A percentile compares a stretch with the other conserved stretches of the same genome.
These are phyloP conservation scores for Sebastes nivosus DNA, from an alignment of 2,797 vertebrate species.

Conservation along the genomic window DNA sequence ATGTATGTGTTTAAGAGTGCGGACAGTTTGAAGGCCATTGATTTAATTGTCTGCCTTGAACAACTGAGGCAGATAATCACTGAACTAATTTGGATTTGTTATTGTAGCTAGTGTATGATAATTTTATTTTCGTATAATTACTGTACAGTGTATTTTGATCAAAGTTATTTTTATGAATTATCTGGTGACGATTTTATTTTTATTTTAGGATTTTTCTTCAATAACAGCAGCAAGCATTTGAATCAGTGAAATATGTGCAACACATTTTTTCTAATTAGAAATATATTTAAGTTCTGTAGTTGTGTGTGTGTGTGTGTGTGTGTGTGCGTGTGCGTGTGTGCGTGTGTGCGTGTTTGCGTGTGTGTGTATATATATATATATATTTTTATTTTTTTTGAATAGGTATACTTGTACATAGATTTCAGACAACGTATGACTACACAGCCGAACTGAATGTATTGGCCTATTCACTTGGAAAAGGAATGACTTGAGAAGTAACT, in stretches of 20 bases:
- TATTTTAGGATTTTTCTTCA: conserved; percentile 39
- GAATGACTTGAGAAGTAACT: conserved; percentile 10
- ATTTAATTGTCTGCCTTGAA: conserved; percentile 19
- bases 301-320: background rate
- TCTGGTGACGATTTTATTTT: conserved; percentile 63
- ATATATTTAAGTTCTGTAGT: conserved; percentile 45
- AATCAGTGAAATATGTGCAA: conserved; percentile 64
- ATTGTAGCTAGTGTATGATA: conserved; percentile 67
- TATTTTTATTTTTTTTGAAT: background rate
- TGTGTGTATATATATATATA: background rate
- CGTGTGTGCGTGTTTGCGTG: too few relatives aligned
- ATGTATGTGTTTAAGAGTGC: background rate
- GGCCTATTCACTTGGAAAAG: conserved; percentile 22
- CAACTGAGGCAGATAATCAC: conserved; percentile 37
- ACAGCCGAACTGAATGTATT: conserved; percentile 68
- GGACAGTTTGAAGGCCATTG: conserved; percentile 7
- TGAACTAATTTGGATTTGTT: conserved; percentile 39
- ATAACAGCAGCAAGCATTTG: conserved; percentile 53
- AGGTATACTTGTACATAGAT: conserved; percentile 17
- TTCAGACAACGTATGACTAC: conserved; percentile 23
- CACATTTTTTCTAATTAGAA: conserved; percentile 65
- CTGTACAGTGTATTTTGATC: conserved; percentile 73
- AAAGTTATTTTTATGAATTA: conserved; percentile 80
- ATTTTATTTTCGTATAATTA: conserved; percentile 77
- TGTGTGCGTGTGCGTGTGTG: too few relatives aligned